Base-by-base conservation (phyloP, 2,888 invertebrate genomes). In the Nephrotoma appendiculata region DNA sequence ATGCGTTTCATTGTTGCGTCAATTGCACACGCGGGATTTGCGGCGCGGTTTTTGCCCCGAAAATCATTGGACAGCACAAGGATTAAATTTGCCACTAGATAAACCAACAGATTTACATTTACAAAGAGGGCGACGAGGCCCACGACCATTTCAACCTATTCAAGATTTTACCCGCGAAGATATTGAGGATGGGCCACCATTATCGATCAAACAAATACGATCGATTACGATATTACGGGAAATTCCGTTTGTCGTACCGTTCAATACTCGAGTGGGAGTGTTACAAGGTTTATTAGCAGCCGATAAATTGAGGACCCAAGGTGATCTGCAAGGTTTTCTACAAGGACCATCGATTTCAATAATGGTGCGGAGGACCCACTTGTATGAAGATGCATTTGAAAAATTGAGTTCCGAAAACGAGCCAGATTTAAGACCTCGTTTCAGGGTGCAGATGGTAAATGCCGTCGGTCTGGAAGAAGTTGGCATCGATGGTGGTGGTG, bases 321-420 rank as follows among this genome's bases (percentile, higher is more conserved):
- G 95, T n/a, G 95, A 96, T 89, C 91, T 95, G 88, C 93, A 95
- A 12, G 94, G 95, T 88, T 96, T 96, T 90, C 93, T 95, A 89
- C 95, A 95, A 89, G 96, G 96, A 0, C 96, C 96, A 0, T 93
- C 94, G 83, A 95, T 96, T 88, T 94, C 94, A 89, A 94, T 98
- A 48, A 95, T 95, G 44, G 96, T 98, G 6, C 92, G 98, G 87
- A 93, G 99, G 87, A 96, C 96, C 88, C 98, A 98, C 92, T 93
- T 99, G n/a, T 99, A 99, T 91, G 99, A 99, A 92, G 99, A 99
- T 92, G 98, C 99, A 0, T 99, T 98, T 90, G 98, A 98, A 86
- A 98, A 98, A 91, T 93, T 99, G 5, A 96, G 98, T 1, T 94
- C 94, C 2, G 96, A 96, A 89, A 98, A 98, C 92, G 97, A 98